Evolutionary conservation across 2,888 invertebrate species (phyloP).

Genomic region (Seira musarum): DNA sequence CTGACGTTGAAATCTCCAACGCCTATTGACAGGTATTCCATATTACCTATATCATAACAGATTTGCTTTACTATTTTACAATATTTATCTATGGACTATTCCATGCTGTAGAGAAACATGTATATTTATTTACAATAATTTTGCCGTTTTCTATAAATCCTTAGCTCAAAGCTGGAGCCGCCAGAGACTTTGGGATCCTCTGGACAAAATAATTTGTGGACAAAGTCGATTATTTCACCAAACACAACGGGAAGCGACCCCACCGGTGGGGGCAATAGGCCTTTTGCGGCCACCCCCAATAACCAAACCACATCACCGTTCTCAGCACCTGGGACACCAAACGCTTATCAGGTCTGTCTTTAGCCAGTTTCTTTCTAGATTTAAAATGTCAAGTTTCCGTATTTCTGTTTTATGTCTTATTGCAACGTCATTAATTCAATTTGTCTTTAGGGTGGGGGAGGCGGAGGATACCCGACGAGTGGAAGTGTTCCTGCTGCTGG

Average conservation of each 20-base stretch:
- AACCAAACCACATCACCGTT: conserved; percentile 70
- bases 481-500: conserved; percentile 69
- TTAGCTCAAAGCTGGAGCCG: conserved; percentile 70
- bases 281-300: conserved; percentile 70
- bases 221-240: conserved; percentile 70
- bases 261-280: conserved; percentile 69
- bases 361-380: not conserved
- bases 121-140: no score
- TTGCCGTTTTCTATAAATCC: no score
- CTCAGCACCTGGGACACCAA: conserved; percentile 69
- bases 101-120: no score
- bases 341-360: conserved; percentile 67
- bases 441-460: conserved; percentile 62
- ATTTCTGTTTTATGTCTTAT: not conserved
- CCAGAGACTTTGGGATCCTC: conserved; percentile 69
- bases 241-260: conserved; percentile 70
- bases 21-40: conserved; percentile 51
- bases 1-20: conserved; percentile 59
- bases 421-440: not conserved
- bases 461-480: conserved; percentile 67
- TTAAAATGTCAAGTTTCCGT: not conserved
- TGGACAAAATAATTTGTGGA: conserved; percentile 70
- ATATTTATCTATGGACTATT: no score
- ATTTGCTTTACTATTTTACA: no score
- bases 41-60: no score